Conservation (phyloP, 2,113 vertebrate species). For the Malurus cyaneus region DNA sequence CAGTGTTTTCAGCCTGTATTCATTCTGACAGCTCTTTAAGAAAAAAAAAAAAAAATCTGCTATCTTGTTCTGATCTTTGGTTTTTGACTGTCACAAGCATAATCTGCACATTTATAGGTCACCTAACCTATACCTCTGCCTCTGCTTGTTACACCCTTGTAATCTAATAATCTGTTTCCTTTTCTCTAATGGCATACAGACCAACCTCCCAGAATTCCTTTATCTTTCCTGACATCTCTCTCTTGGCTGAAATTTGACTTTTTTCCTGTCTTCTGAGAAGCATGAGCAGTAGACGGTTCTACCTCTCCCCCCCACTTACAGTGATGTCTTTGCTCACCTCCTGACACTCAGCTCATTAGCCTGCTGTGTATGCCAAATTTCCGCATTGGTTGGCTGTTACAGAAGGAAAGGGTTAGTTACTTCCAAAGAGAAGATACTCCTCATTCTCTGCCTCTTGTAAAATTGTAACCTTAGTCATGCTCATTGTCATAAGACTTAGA, state of each 20-base stretch:
- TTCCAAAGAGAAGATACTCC: not conserved
- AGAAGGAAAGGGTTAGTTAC: not conserved
- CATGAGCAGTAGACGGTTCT: not conserved
- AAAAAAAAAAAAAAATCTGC: not conserved
- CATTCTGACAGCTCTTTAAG: not conserved
- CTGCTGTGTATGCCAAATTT: not conserved
- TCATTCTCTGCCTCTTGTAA: not conserved
- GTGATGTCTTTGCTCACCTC: not conserved
- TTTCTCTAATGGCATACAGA: not conserved
- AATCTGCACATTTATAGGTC: not conserved
- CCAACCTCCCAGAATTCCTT: not conserved
- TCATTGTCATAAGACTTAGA: not conserved
- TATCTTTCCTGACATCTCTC: not conserved
- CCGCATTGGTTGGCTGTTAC: not conserved
- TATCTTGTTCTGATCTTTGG: not conserved
- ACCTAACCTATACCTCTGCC: not conserved
- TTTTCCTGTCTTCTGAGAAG: not conserved
- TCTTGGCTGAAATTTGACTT: not conserved
- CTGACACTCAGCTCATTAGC: not conserved
- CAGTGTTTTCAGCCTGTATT: not conserved
- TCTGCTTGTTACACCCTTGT: not conserved
- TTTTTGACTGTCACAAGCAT: not conserved
- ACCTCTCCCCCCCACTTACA: not conserved
- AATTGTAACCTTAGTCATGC: not conserved
- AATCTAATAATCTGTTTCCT: not conserved